Base-by-base conservation (phyloP, 1,140 invertebrate species). In the Pentalonia nigronervosa region DNA sequence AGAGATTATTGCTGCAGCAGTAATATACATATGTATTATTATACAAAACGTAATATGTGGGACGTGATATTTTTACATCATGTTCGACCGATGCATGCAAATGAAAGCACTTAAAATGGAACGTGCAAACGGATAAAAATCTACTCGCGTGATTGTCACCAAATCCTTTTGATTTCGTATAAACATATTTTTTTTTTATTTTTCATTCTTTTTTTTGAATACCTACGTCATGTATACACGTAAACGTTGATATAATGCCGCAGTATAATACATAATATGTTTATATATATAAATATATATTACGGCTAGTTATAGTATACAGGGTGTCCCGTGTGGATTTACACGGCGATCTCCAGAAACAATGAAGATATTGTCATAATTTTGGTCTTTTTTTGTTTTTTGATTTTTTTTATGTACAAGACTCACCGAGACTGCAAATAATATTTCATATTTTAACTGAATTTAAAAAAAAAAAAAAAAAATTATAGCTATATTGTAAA, bases 51-150 rank as follows among this genome's bases (percentile, higher is more conserved):
- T 84, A 84, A 88, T 48, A 88, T 30, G n/a, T 25, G 47, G 47
- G 1, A 48, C 86, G 86, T 88, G 86, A 48, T 88, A 88, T 48
- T 48, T n/a, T 88, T 88, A 20, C 86, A 21, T 50, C 48, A 88
- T n/a, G 36, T 88, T 48, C 30, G n/a, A 88, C 30, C 47, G 86
- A n/a, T 34, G 7, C 50, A 48, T 88, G 86, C 30, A 88, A 88
- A 88, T 88, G 25, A 88, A n/a, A 50, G 30, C 47, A 88, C 86
- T 48, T 88, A 47, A 88, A 41, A 84, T 41, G 25, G n/a, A 48
- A 88, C 47, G 86, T 88, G 86, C 86, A 50, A 30, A 48, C 34
- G 45, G 45, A 48, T 48, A 88, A n/a, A 48, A 88, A 47, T 48
- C 30, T 48, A 48, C 45, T 6, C 14, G 6, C n/a, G 17, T 2